Percentiles rank a stretch among this genome's conserved stretches.
phyloP scores from a whole-genome alignment of 2,888 invertebrate species.

The Nomada ruficornis region DNA sequence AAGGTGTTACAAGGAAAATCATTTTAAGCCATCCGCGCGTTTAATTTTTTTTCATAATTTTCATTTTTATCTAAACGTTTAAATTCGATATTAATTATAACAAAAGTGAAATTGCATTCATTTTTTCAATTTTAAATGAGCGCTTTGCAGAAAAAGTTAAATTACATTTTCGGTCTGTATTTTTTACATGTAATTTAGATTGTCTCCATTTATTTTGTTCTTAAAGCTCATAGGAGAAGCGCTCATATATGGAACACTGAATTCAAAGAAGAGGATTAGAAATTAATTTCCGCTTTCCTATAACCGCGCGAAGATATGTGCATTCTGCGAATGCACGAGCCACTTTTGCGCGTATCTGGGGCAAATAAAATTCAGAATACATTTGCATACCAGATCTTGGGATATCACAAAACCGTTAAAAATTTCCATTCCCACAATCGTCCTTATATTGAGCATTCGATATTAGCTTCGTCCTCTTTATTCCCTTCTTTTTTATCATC shows the following conservation, averaged over 20 bases:
- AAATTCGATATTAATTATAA: no score
- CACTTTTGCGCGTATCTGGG: slow-evolving; percentile 5
- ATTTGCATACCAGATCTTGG: slow-evolving; percentile 26
- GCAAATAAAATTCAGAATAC: slow-evolving; percentile 11
- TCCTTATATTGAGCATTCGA: neutral
- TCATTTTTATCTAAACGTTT: no score
- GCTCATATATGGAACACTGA: neutral
- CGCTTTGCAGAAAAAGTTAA: no score
- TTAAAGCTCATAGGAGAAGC: neutral
- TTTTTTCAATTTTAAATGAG: no score
- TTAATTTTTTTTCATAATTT: no score
- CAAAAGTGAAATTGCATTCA: no score
- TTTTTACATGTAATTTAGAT: neutral
- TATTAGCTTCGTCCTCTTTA: neutral
- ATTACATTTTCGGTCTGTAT: no score
- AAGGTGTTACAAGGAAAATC: no score
- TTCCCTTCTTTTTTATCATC: no score
- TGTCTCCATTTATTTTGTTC: neutral
- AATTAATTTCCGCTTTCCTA: neutral
- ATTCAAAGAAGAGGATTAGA: neutral
- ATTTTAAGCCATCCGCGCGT: no score
- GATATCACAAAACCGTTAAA: slow-evolving; percentile 7
- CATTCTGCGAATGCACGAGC: neutral
- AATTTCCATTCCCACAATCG: neutral
- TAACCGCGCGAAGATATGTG: neutral